A percentile compares a stretch with the other conserved stretches of the same genome.
phyloP scores from a whole-genome alignment of 2,888 invertebrate genomes.

The Macrosoma leucophasiata region DNA sequence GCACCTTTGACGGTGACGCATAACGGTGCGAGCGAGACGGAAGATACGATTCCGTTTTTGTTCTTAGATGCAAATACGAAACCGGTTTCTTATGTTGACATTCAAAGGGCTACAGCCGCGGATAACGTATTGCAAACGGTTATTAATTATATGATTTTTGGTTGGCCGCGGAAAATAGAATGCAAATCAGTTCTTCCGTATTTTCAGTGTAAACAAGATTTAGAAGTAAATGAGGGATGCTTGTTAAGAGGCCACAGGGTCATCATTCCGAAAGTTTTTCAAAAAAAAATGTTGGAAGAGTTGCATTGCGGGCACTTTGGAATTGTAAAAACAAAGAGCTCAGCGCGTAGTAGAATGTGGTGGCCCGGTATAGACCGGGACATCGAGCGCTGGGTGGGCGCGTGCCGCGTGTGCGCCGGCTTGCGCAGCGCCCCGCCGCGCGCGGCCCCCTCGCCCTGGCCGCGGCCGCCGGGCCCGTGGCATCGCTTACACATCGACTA shows the following conservation, averaged over 20 bases:
- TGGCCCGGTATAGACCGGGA: constrained; percentile 17
- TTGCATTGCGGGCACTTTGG: constrained; percentile 18
- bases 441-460: constrained; percentile 18
- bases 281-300: constrained; percentile 13
- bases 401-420: constrained; percentile 6
- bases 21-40: background rate
- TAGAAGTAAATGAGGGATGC: constrained; percentile 16
- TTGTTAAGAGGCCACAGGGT: constrained; percentile 15
- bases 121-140: constrained; percentile 15
- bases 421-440: constrained; percentile 6
- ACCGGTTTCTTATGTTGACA: constrained; percentile 11
- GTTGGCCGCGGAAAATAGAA: constrained; percentile 21
- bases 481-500: constrained; percentile 22
- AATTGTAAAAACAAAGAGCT: constrained; percentile 18
- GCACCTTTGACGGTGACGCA: background rate
- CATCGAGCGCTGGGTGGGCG: constrained; percentile 15
- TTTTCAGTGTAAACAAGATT: constrained; percentile 19
- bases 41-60: background rate
- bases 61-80: constrained; percentile 6
- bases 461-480: constrained; percentile 16
- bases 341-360: constrained; percentile 16
- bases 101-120: constrained; percentile 7
- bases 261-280: constrained; percentile 9
- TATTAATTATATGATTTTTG: constrained; percentile 16
- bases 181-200: constrained; percentile 14